phyloP scores from a whole-genome alignment of 2,113 vertebrate genomes.

The Lophura nycthemera region DNA sequence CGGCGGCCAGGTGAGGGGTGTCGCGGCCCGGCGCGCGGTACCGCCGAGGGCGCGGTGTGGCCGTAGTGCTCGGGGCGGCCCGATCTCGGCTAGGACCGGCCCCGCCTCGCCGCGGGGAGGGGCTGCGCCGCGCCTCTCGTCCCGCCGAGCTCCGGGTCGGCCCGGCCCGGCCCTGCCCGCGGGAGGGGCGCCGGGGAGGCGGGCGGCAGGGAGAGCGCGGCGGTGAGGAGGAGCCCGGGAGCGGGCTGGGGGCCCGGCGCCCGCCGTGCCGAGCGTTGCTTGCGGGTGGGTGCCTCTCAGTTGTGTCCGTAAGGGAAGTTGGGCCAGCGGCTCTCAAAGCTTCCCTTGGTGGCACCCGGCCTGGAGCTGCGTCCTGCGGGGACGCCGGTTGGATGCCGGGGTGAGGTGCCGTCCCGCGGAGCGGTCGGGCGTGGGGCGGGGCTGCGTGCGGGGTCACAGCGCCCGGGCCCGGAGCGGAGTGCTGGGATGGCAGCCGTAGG shows the following conservation, averaged over 20 bases:
- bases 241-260: not conserved
- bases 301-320: not conserved
- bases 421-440: not conserved
- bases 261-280: not conserved
- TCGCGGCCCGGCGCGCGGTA: rapidly evolving
- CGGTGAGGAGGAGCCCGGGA: not conserved
- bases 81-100: too few relatives aligned
- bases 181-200: not conserved
- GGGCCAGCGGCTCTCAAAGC: not conserved
- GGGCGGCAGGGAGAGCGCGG: not conserved
- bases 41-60: too few relatives aligned
- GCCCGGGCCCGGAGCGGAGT: not conserved
- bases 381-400: not conserved
- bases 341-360: not conserved
- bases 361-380: not conserved
- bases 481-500: not conserved
- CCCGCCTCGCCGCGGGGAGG: not conserved
- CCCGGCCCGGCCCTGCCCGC: too few relatives aligned
- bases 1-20: not conserved
- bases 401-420: not conserved
- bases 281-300: not conserved
- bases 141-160: not conserved
- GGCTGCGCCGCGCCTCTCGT: too few relatives aligned
- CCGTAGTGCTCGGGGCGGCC: too few relatives aligned
- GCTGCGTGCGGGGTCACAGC: not conserved